Base-by-base conservation (phyloP, 2,888 invertebrate genomes). In the Chesias legatella region DNA sequence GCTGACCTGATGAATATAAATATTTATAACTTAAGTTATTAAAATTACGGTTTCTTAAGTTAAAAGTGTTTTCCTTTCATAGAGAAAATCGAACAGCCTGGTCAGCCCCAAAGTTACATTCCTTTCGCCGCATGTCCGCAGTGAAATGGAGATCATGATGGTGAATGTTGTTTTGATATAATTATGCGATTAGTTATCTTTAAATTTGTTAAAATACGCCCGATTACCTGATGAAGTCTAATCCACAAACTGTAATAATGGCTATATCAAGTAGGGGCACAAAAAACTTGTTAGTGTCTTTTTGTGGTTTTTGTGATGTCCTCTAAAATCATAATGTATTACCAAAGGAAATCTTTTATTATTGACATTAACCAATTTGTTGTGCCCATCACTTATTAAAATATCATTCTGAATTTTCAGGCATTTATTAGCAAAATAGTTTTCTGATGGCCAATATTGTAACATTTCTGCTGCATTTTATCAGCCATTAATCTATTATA, bases 21-120 rank as follows among this genome's bases (percentile, higher is more conserved):
- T 89, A 89, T 89, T 89, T 89, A 89, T 89, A 88, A 89, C 88
- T 89, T 89, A 89, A 89, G 89, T 89, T 89, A 89, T 89, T 89
- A 89, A 89, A 89, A 89, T 88, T 89, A 89, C 86, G 88, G 88
- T 86, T 88, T 89, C 88, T 88, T 88, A 88, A 88, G 88, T 89
- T 88, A 88, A 85, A 86, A 82, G 88, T 88, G 88, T 88, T 88
- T 88, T 88, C 88, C 88, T 88, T 88, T 86, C 76, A 72, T 72
- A 70, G 69, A 75, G 74, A 69, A 61, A 67, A 60, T 63, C 61
- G 58, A 64, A 71, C 70, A 79, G 84, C 74, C 76, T 69, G 84
- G 84, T 85, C 88, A 79, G 86, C 84, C 84, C 84, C 78, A 67
- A 68, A 74, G 71, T 76, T 79, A 86, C 85, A 86, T 86, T 88